Evolutionary conservation across 2,113 vertebrate genomes (phyloP).

Genomic region (Labrus mixtus): DNA sequence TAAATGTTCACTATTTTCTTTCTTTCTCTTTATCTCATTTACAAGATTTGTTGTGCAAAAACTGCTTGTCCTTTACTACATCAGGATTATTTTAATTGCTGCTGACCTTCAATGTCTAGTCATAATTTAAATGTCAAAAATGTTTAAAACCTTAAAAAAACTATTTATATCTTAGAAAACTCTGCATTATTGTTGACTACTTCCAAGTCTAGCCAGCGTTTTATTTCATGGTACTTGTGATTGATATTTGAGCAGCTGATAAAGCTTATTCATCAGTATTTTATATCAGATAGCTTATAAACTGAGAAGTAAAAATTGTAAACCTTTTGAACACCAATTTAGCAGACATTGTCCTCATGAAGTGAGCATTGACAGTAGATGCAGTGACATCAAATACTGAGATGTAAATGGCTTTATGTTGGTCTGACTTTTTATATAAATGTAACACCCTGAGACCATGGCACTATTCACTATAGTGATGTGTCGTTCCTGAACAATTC

Average conservation of each 20-base stretch:
- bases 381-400: slow-evolving; percentile 33
- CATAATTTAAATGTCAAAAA: slow-evolving; percentile 24
- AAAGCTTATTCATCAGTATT: slow-evolving; percentile 52
- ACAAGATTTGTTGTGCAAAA: slow-evolving; percentile 74
- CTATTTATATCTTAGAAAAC: slow-evolving; percentile 21
- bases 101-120: slow-evolving; percentile 9
- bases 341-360: slow-evolving; percentile 33
- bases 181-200: not conserved
- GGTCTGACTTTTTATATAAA: slow-evolving; percentile 14
- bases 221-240: not conserved
- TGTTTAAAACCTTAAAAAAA: slow-evolving; percentile 11
- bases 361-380: slow-evolving; percentile 43
- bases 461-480: slow-evolving; percentile 40
- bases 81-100: slow-evolving; percentile 42
- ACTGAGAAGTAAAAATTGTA: slow-evolving; percentile 37
- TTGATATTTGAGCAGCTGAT: slow-evolving; percentile 32
- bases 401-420: slow-evolving; percentile 31
- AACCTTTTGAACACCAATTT: slow-evolving; percentile 8
- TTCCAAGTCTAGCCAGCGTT: slow-evolving; percentile 23
- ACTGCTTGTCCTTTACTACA: slow-evolving; percentile 49
- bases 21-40: slow-evolving; percentile 31
- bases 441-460: slow-evolving; percentile 72
- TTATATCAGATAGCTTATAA: slow-evolving; percentile 58
- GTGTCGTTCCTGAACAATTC: no score
- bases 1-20: slow-evolving; percentile 16